Conservation (phyloP, 2,797 vertebrate species). For the Huso huso region DNA sequence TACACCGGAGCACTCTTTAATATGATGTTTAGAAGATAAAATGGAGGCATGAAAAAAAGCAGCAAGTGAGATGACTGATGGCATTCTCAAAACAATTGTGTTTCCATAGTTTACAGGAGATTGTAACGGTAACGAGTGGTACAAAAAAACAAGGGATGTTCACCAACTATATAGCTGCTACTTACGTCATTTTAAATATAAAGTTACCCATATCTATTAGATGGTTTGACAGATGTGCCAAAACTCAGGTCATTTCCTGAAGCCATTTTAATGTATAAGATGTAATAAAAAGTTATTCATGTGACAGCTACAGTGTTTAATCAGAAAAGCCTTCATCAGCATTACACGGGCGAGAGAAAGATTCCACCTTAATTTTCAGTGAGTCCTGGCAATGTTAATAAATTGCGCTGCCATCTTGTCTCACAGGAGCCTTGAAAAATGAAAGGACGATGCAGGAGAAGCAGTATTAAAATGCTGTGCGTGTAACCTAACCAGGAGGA, state of each 20-base stretch:
- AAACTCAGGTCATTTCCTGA: conserved; percentile 12
- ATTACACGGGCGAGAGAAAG: conserved; percentile 1
- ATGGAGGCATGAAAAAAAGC: no score
- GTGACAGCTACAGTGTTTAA: conserved; percentile 16
- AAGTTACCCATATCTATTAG: no score
- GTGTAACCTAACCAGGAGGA: background rate
- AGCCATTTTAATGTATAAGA: background rate
- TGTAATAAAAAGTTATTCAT: conserved; percentile 17
- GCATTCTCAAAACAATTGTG: no score
- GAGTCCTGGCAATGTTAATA: conserved; percentile 18
- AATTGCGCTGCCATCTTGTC: conserved; percentile 27
- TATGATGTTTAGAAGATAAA: no score
- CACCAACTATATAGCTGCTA: no score
- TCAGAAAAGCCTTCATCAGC: conserved; percentile 18
- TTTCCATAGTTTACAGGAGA: no score
- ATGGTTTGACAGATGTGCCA: no score
- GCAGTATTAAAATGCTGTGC: conserved; percentile 9
- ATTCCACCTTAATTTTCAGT: conserved; percentile 22
- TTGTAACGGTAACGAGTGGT: no score
- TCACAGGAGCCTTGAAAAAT: conserved; percentile 26
- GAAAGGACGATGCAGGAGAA: conserved; percentile 17
- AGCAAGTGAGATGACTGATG: no score
- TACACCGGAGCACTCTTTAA: no score
- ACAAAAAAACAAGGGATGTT: no score
- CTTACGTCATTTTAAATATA: no score